Percentiles rank a stretch among this genome's conserved stretches.
Conservation (phyloP, 2,888 invertebrate genomes). For the Euplexia lucipara region DNA sequence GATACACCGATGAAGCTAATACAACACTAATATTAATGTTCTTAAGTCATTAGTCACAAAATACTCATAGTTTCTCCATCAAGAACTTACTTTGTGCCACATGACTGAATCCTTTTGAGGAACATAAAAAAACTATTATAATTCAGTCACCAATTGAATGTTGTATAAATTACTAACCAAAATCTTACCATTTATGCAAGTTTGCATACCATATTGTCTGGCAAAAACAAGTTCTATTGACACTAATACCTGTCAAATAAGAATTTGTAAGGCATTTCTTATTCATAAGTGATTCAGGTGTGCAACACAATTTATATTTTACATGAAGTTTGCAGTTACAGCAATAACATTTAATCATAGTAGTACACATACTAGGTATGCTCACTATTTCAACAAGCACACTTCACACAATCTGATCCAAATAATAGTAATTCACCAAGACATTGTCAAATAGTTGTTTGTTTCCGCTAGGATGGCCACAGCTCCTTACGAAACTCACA, state of each 20-base stretch:
- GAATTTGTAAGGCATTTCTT: conserved; percentile 39
- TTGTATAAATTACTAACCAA: conserved; percentile 7
- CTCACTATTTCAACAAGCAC: conserved; percentile 32
- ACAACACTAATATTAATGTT: background rate
- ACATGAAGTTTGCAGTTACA: conserved; percentile 21
- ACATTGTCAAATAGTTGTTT: conserved; percentile 60
- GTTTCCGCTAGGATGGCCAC: conserved; percentile 81
- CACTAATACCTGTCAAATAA: conserved; percentile 50
- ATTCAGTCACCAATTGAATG: conserved; percentile 2
- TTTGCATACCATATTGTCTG: conserved; percentile 25
- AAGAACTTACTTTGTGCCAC: conserved; percentile 4
- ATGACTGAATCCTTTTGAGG: conserved; percentile 8
- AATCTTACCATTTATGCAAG: conserved; percentile 24
- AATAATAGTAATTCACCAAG: conserved; percentile 44
- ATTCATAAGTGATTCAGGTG: conserved; percentile 34
- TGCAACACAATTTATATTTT: conserved; percentile 21
- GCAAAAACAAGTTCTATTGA: conserved; percentile 27
- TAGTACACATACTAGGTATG: conserved; percentile 21
- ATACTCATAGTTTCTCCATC: background rate
- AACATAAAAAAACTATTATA: conserved; percentile 3
- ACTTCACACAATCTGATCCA: conserved; percentile 29
- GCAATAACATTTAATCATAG: conserved; percentile 28
- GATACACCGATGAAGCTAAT: background rate
- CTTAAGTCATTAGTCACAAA: background rate
- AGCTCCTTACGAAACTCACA: conserved; percentile 83